Percentiles rank a stretch among this genome's conserved stretches.
Evolutionary conservation across 2,113 vertebrate species (phyloP).

Genomic region (Dicrurus megarhynchus): DNA sequence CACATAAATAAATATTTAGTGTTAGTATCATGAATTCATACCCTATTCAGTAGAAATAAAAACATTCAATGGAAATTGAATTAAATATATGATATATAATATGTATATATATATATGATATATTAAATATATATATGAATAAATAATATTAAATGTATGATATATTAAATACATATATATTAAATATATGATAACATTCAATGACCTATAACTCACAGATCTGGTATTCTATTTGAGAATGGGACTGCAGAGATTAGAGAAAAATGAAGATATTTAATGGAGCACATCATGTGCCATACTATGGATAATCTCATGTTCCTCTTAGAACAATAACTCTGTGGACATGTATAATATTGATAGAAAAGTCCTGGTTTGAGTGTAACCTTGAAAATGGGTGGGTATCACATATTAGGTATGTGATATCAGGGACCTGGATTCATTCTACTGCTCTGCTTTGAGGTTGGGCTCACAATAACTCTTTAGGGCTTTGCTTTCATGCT

Average conservation of each 20-base stretch:
- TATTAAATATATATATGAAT: no score
- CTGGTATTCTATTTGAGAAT: neutral
- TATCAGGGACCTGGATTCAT: neutral
- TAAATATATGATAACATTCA: neutral
- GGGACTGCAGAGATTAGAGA: neutral
- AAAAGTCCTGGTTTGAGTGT: neutral
- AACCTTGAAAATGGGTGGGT: neutral
- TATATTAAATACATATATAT: no score
- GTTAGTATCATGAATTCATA: neutral
- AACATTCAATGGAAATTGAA: neutral
- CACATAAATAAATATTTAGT: neutral
- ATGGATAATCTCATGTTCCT: neutral
- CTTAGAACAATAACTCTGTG: neutral
- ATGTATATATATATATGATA: no score
- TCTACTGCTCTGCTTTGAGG: neutral
- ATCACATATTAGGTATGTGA: neutral
- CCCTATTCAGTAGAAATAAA: neutral
- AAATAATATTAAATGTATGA: no score
- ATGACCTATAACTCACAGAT: neutral
- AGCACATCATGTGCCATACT: no score
- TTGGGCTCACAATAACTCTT: fast-evolving
- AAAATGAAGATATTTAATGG: neutral
- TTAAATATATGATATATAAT: neutral
- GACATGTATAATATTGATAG: neutral
- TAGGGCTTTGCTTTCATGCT: neutral